Evolutionary conservation across 2,113 vertebrate species (phyloP), one percentile per base, ranked within the genome.

Genomic region (Alces alces): DNA sequence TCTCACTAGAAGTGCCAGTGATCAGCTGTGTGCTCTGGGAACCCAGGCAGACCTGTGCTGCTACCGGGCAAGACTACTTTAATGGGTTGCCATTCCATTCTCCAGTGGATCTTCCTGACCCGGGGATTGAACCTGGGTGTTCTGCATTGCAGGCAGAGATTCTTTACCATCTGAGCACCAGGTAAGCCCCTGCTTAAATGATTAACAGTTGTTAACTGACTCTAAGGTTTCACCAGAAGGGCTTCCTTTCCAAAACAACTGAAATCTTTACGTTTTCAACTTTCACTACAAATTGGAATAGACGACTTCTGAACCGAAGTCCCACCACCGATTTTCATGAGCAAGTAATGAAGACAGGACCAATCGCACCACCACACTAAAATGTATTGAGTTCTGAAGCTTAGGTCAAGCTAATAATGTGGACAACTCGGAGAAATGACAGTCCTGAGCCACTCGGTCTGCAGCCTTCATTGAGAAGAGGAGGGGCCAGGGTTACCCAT

Each of bases 401-500:
- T 9, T 4, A 8, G 30, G 13, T 4, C 8, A 33, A 50, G 70
- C 33, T 13, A 1, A 7, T 23, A 1, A 14, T 0, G 5, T 3
- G 16, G 23, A 6, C 57, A 33, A 6, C 43, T 2, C 66, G 70
- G 64, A 57, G 83, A 45, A 19, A 10, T 13, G 83, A 33, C 1
- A 11, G 79, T 36, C 79, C 17, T 0, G 9, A 6, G 11, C 16
- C 12, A 5, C 28, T 27, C 1, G 0, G 4, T 8, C 50, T 5
- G 21, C 6, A 25, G 33, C 80, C 6, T 1, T n/a, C 45, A 45
- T 7, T 28, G 82, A 5, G 61, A 47, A 15, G 8, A 60, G 57
- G 10, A 2, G 4, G 15, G 4, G 52, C 36, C 19, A 1, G 12
- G 5, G 14, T 17, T 6, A 2, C 0, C 0, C 12, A 1, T 1